Percentiles rank a stretch among this genome's conserved stretches.
These are phyloP conservation scores for Brenthis daphne DNA, from an alignment of 2,888 invertebrate species.

Conservation along the genomic window DNA sequence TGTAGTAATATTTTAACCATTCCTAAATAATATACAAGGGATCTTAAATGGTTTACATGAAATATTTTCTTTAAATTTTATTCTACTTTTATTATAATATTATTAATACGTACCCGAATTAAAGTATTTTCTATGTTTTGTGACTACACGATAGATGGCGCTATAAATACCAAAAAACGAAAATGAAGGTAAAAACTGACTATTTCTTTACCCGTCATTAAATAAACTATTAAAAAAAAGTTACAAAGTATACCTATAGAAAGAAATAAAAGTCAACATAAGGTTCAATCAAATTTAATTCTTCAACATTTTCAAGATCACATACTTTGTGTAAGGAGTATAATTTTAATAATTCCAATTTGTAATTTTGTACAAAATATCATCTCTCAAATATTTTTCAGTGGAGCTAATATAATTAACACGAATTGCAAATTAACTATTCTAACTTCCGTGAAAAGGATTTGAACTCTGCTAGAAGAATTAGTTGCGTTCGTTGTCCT, in stretches of 20 bases:
- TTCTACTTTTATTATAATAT: no score
- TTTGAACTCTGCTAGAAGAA: constrained; percentile 56
- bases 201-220: not conserved
- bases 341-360: constrained; percentile 66
- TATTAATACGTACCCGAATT: not conserved
- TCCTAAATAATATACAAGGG: not conserved
- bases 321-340: constrained; percentile 71
- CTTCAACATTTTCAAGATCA: constrained; percentile 78
- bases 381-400: constrained; percentile 67
- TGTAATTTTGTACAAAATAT: constrained; percentile 81
- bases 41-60: not conserved
- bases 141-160: constrained; percentile 51
- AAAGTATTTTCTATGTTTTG: not conserved
- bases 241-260: not conserved
- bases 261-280: constrained; percentile 36
- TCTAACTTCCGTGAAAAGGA: constrained; percentile 59
- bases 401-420: constrained; percentile 60
- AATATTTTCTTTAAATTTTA: not conserved
- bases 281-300: constrained; percentile 77
- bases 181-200: constrained; percentile 1
- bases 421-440: constrained; percentile 65
- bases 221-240: not conserved
- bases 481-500: constrained; percentile 32
- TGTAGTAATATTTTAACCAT: not conserved
- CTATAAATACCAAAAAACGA: constrained; percentile 9